Evolutionary conservation across 2,797 vertebrate genomes (phyloP), one percentile per base, ranked within the genome.

Genomic region (Amniataba percoides): DNA sequence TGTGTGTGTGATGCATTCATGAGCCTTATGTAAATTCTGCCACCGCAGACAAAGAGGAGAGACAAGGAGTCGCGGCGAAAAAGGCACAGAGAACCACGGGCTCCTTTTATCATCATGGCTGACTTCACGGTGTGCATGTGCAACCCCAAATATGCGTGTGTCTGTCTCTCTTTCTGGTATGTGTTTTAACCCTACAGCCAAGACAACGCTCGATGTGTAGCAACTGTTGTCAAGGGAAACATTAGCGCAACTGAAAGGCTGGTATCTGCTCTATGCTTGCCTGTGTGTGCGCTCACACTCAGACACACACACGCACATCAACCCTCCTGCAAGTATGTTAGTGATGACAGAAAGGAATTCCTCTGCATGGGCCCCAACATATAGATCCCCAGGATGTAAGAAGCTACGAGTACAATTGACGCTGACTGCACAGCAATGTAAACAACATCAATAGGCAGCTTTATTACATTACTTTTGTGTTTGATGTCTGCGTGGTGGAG

Each of bases 171-270:
- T 76, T 4, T 49, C 46, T 42, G 9, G 25, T 23, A 18, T 71
- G 55, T 25, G 10, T 57, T 64, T 71, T 69, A 83, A 85, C 64
- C 65, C 73, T 53, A 72, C 74, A 87, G 82, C 81, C 71, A 84
- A 80, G 80, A 74, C 67, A 58, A 74, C 25, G 34, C 49, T 12
- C 27, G 43, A 75, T 88, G 86, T 78, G 83, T 72, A 83, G 88
- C 85, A 88, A 90, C 78, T 73, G 90, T 91, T 91, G 90, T 89
- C 93, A 93, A 84, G 86, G 90, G 86, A 94, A 93, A 88, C 86
- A 86, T 88, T 68, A 89, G 84, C 66, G 65, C n/a, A 19, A 76
- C 57, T 66, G 82, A 81, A 71, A 84, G 77, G 67, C 68, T 83
- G 70, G 46, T 85, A 81, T 89, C 71, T 40, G 75, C 51, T 74